Evolutionary conservation across 2,888 invertebrate genomes (phyloP), one percentile per base, ranked within the genome.

Genomic region (Protodeltote pygarga): DNA sequence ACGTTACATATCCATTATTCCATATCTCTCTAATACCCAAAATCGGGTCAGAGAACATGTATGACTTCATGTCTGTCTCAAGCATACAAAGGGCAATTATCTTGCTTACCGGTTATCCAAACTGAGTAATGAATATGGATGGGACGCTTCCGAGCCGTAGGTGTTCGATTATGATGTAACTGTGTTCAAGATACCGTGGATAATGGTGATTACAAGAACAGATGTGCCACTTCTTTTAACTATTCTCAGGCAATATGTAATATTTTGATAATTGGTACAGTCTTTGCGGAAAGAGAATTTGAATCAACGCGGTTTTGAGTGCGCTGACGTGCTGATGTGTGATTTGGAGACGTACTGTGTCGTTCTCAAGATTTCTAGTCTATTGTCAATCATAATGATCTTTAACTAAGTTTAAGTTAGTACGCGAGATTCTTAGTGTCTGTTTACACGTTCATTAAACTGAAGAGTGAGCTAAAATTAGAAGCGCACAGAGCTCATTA

Each of bases 91-190:
- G 71, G 58, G 65, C 65, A 73, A 75, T 80, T 77, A 72, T 70
- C 62, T 65, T 66, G 63, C 67, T 71, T 78, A 79, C 82, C 74
- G 79, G 83, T 83, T 81, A 71, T 71, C 74, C 75, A 79, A 80
- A 71, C 75, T 62, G 65, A 64, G 40, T 33, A 62, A 85, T 87
- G 84, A 86, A 87, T 87, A 87, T 87, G 85, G 74, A 87, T 87
- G 77, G 52, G 17, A 17, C 65, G 74, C 65, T 50, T 59, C 63
- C 62, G 41, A 53, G 59, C 57, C 65, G 85, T 81, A 82, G 84
- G 84, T 81, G 85, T 75, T 73, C 71, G 77, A 82, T 85, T 82
- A 81, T 85, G 82, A 81, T 78, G 81, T 82, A 83, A 83, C 70
- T 51, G 61, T 53, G 59, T 44, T 39, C 60, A 60, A 59, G 44